Conservation (phyloP, 2,113 vertebrate species). For the Pholis gunnellus region DNA sequence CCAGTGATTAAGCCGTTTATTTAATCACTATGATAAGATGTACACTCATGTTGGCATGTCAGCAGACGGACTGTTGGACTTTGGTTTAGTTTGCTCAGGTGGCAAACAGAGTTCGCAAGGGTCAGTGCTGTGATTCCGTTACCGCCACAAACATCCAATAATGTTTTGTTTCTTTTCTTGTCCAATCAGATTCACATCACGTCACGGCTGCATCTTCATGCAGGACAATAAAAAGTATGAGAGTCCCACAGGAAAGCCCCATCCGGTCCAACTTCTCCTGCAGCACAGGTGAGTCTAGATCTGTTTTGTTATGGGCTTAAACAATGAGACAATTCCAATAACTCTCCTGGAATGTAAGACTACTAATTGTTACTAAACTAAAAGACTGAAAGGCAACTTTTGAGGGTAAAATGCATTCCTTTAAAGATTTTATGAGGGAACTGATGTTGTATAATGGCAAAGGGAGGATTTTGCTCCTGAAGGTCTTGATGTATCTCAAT, state of each 20-base stretch:
- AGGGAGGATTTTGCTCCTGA: background rate
- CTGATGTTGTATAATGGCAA: background rate
- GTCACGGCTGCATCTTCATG: background rate
- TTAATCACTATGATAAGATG: constrained; percentile 70
- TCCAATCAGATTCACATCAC: constrained; percentile 42
- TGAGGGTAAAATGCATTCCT: background rate
- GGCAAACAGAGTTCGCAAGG: constrained; percentile 67
- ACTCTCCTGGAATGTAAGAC: background rate
- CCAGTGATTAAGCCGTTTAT: constrained; percentile 37
- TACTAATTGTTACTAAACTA: background rate
- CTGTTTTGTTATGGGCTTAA: background rate
- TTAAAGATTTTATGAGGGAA: background rate
- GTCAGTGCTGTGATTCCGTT: constrained; percentile 43
- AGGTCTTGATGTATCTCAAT: background rate
- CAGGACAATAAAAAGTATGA: constrained; percentile 64
- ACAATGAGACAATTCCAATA: background rate
- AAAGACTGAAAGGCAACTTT: background rate
- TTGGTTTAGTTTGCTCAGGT: constrained; percentile 65
- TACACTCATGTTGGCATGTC: constrained; percentile 43
- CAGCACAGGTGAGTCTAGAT: constrained; percentile 68
- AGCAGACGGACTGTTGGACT: constrained; percentile 71
- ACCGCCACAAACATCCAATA: constrained; percentile 34
- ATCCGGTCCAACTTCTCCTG: constrained; percentile 65
- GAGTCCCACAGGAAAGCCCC: constrained; percentile 37
- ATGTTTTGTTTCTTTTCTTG: constrained; percentile 9